phyloP scores from a whole-genome alignment of 2,113 vertebrate species.

The Otus sunia region DNA sequence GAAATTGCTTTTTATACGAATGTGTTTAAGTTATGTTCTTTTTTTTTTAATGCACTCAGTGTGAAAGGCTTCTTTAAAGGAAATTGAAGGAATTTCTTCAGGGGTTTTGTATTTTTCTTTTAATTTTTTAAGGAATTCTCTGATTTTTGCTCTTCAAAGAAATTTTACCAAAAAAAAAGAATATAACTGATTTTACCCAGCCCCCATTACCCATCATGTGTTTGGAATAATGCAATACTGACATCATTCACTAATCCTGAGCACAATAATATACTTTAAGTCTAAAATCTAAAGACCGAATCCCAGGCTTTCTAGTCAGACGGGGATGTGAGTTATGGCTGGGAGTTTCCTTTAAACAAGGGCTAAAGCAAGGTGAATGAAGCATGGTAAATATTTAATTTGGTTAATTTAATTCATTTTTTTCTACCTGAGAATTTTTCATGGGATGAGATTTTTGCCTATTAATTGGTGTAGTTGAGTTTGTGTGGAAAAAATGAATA shows the following conservation, averaged over 20 bases:
- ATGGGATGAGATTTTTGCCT: neutral
- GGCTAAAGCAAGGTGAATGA: neutral
- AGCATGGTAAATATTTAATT: neutral
- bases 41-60: neutral
- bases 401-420: neutral
- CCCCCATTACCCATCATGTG: neutral
- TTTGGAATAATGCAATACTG: neutral
- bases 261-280: neutral
- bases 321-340: neutral
- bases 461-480: neutral
- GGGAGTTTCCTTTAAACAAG: neutral
- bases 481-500: neutral
- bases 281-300: neutral
- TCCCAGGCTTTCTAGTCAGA: neutral
- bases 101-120: neutral
- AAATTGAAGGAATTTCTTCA: neutral
- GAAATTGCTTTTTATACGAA: slow-evolving; percentile 50
- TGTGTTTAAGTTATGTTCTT: neutral
- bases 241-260: neutral
- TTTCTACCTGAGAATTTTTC: neutral
- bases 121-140: neutral
- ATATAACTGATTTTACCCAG: neutral
- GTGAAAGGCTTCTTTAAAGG: neutral
- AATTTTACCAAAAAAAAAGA: neutral
- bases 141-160: neutral